A percentile compares a stretch with the other conserved stretches of the same genome.
These are phyloP conservation scores for Formica exsecta DNA, from an alignment of 1,140 invertebrate genomes.

Conservation along the genomic window DNA sequence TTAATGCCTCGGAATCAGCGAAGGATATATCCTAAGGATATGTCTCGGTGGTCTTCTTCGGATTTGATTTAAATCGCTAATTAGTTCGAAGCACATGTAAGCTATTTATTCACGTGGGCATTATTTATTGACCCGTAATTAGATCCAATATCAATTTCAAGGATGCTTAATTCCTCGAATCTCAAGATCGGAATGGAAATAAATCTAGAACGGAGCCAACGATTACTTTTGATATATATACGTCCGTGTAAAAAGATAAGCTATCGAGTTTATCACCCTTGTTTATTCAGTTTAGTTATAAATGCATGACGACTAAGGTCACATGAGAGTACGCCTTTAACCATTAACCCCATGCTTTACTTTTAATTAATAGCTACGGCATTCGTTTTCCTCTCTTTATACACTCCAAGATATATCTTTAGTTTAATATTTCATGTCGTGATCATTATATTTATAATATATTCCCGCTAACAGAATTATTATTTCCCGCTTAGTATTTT, in stretches of 20 bases:
- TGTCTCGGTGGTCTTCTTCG: slow-evolving; percentile 22
- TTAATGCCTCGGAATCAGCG: slow-evolving; percentile 66
- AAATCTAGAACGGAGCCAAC: background rate
- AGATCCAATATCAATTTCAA: background rate
- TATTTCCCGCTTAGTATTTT: background rate
- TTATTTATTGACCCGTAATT: background rate
- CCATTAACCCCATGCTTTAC: slow-evolving; percentile 20
- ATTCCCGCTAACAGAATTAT: slow-evolving; percentile 1
- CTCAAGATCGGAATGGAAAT: background rate
- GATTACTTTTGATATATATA: slow-evolving; percentile 56
- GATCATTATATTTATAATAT: background rate
- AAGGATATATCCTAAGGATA: slow-evolving; percentile 43
- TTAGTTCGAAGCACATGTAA: slow-evolving; percentile 1
- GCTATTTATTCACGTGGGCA: background rate
- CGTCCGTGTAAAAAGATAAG: slow-evolving; percentile 57
- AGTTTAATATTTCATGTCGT: background rate
- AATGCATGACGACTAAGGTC: slow-evolving; percentile 64
- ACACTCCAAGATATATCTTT: background rate
- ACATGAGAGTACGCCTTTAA: slow-evolving; percentile 59
- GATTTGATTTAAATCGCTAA: background rate
- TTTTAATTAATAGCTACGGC: slow-evolving; percentile 27
- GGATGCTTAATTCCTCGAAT: background rate
- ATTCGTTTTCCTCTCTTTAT: background rate
- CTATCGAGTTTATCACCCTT: slow-evolving; percentile 66
- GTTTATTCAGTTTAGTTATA: slow-evolving; percentile 68